Percentiles rank a stretch among this genome's conserved stretches.
phyloP scores from a whole-genome alignment of 2,113 vertebrate species.

The Dicaeum eximium region DNA sequence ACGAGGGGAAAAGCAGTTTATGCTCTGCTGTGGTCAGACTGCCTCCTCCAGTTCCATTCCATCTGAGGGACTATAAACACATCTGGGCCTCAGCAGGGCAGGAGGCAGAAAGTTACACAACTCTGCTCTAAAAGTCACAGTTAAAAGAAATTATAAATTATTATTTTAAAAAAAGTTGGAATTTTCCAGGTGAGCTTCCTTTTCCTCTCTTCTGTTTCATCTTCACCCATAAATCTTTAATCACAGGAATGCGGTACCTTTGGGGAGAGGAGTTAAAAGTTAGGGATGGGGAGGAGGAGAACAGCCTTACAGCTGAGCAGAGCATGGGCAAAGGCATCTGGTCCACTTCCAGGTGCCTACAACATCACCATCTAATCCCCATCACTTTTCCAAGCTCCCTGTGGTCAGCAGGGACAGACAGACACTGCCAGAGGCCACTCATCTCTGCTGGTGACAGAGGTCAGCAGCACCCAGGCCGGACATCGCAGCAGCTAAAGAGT shows the following conservation, averaged over 20 bases:
- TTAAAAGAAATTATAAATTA: slow-evolving; percentile 65
- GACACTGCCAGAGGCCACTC: background rate
- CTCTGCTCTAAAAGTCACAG: slow-evolving; percentile 56
- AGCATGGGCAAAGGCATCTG: background rate
- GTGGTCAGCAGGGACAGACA: slow-evolving; percentile 10
- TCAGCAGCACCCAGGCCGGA: slow-evolving; percentile 10
- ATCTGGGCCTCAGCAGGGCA: background rate
- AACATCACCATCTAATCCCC: slow-evolving; percentile 11
- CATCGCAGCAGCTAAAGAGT: slow-evolving; percentile 40
- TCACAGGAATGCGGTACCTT: slow-evolving; percentile 50
- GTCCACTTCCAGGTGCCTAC: slow-evolving; percentile 8
- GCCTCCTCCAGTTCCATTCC: background rate
- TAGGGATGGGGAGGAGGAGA: background rate
- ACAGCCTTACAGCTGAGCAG: slow-evolving; percentile 21
- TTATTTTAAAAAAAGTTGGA: background rate
- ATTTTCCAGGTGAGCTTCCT: slow-evolving; percentile 17
- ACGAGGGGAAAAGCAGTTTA: background rate
- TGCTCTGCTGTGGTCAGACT: background rate
- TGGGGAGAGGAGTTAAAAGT: slow-evolving; percentile 53
- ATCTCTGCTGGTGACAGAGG: slow-evolving; percentile 37
- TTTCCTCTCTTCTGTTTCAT: slow-evolving; percentile 40
- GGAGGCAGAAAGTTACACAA: slow-evolving; percentile 3
- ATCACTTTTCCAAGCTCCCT: background rate
- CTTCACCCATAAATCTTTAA: slow-evolving; percentile 46
- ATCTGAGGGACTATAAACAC: background rate